Percentiles rank a stretch among this genome's conserved stretches.
phyloP scores from a whole-genome alignment of 2,888 invertebrate genomes.

The Pyrgus malvae region DNA sequence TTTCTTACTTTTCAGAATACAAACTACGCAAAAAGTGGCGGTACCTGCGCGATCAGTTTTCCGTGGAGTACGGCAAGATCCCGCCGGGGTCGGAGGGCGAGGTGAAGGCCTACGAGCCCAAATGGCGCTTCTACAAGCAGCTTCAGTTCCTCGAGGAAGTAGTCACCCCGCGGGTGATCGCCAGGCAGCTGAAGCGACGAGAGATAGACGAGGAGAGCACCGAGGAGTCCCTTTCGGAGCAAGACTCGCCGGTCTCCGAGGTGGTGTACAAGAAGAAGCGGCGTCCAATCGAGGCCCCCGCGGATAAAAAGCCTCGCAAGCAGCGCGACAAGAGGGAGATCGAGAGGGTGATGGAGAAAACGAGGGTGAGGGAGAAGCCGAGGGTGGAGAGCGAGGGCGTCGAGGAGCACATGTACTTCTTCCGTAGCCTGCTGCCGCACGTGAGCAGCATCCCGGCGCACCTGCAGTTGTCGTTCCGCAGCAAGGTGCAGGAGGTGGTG shows the following conservation, averaged over 20 bases:
- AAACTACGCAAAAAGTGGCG: slow-evolving; percentile 24
- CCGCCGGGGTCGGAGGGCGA: slow-evolving; percentile 8
- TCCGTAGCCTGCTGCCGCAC: slow-evolving; percentile 22
- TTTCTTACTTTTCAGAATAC: slow-evolving; percentile 4
- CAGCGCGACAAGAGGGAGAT: background rate
- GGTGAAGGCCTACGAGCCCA: background rate
- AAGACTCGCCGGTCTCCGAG: too few species aligned
- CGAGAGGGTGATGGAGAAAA: background rate
- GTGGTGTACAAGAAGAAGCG: too few species aligned
- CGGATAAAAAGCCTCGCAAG: too few species aligned
- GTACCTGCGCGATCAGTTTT: slow-evolving; percentile 22
- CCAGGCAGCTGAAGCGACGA: slow-evolving; percentile 15
- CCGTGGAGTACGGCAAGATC: slow-evolving; percentile 23
- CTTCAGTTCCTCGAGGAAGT: slow-evolving; percentile 21
- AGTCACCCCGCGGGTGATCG: slow-evolving; percentile 13
- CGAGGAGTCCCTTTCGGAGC: too few species aligned
- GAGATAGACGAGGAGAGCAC: too few species aligned
- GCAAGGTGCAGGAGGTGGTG: slow-evolving; percentile 18
- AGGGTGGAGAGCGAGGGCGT: background rate
- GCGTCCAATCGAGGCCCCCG: too few species aligned
- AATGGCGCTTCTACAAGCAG: slow-evolving; percentile 18
- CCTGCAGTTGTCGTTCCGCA: slow-evolving; percentile 20
- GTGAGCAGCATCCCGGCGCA: slow-evolving; percentile 14
- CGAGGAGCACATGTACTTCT: slow-evolving; percentile 23
- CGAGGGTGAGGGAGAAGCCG: background rate